Percentiles rank a stretch among this genome's conserved stretches.
These are phyloP conservation scores for Serrognathus titanus DNA, from an alignment of 2,888 invertebrate genomes.

Conservation along the genomic window DNA sequence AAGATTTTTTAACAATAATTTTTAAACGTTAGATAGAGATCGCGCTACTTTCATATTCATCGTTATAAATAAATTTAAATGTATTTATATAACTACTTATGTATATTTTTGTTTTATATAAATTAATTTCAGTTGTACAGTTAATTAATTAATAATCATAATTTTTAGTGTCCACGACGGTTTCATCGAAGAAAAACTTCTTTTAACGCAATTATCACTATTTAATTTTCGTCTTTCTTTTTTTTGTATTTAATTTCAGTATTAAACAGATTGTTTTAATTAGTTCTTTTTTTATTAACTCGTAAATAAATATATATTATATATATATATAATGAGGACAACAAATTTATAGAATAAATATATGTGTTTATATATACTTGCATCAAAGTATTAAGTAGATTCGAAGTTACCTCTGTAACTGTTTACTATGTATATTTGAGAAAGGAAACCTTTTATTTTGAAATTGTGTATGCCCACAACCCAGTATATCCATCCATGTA, in stretches of 20 bases:
- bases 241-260: slow-evolving; percentile 20
- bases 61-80: slow-evolving; percentile 20
- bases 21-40: slow-evolving; percentile 16
- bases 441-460: slow-evolving; percentile 28
- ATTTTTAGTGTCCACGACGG: no score
- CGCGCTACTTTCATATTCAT: slow-evolving; percentile 34
- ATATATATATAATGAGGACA: slow-evolving; percentile 18
- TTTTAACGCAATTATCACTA: background rate
- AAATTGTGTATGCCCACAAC: slow-evolving; percentile 30
- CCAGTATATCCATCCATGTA: slow-evolving; percentile 33
- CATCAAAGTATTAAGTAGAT: slow-evolving; percentile 38
- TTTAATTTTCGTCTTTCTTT: slow-evolving; percentile 6
- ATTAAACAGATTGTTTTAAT: slow-evolving; percentile 20
- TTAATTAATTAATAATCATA: background rate
- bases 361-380: slow-evolving; percentile 35
- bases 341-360: slow-evolving; percentile 26
- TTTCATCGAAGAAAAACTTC: slow-evolving; percentile 2
- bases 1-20: slow-evolving; percentile 20
- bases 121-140: slow-evolving; percentile 13
- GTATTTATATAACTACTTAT: slow-evolving; percentile 38
- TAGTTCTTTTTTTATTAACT: slow-evolving; percentile 10
- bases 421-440: slow-evolving; percentile 33
- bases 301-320: background rate
- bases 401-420: slow-evolving; percentile 36
- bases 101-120: slow-evolving; percentile 33